Percentiles rank a stretch among this genome's conserved stretches.
Conservation (phyloP, 2,113 vertebrate species). For the Furnarius figulus region DNA sequence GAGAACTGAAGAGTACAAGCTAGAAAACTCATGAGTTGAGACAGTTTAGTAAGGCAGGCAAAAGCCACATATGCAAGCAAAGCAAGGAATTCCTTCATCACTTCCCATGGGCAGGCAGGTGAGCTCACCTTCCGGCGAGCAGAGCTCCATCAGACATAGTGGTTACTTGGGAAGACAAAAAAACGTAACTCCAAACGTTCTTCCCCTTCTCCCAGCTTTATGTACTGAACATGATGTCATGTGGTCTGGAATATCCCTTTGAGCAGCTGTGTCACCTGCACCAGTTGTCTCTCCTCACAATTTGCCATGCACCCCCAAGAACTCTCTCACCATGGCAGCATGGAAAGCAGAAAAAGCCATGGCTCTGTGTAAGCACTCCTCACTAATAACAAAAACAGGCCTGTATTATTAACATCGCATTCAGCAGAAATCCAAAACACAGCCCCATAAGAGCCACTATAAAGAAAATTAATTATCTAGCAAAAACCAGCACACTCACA, state of each 20-base stretch:
- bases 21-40: background rate
- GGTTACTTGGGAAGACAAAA: background rate
- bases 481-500: background rate
- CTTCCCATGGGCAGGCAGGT: background rate
- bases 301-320: accelerated
- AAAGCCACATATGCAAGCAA: background rate
- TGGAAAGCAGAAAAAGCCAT: too few species aligned
- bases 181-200: background rate
- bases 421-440: background rate
- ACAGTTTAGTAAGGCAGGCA: background rate
- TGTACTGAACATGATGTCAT: background rate
- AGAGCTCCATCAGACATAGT: background rate
- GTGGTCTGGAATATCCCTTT: background rate
- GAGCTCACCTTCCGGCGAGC: background rate
- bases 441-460: too few species aligned
- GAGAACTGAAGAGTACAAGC: background rate
- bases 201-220: too few species aligned
- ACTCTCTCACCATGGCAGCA: accelerated
- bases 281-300: background rate
- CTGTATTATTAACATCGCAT: background rate
- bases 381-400: background rate
- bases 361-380: background rate
- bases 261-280: background rate
- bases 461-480: background rate
- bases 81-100: background rate